Conservation (phyloP, 2,797 vertebrate species). For the Squalus acanthias region DNA sequence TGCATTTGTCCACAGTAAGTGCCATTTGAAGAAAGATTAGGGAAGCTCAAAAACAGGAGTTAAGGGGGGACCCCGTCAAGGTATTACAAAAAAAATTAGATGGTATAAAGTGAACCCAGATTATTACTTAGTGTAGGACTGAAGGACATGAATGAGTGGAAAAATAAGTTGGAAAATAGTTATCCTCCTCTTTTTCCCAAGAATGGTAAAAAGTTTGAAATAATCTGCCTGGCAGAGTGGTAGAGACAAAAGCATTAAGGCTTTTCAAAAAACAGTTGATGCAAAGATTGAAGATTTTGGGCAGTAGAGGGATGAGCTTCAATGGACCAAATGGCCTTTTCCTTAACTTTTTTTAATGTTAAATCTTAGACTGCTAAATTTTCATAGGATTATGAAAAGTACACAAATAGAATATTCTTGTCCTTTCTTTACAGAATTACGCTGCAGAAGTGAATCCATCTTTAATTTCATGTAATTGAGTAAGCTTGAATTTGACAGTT, state of each 20-base stretch:
- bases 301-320: not conserved
- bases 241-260: not conserved
- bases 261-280: not conserved
- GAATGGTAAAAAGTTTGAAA: not conserved
- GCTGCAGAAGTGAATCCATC: not conserved
- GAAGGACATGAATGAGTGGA: not conserved
- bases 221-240: not conserved
- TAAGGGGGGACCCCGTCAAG: not conserved
- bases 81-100: not conserved
- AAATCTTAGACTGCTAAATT: not conserved
- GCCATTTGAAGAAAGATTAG: not conserved
- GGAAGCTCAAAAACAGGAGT: not conserved
- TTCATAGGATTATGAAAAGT: not conserved
- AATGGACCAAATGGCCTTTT: not conserved
- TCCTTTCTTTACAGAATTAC: not conserved
- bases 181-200: not conserved
- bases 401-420: not conserved
- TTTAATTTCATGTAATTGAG: not conserved
- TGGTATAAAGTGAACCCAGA: not conserved
- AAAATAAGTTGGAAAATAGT: not conserved
- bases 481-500: not conserved
- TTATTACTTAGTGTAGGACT: not conserved
- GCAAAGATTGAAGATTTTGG: not conserved
- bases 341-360: not conserved
- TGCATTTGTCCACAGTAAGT: not conserved